Conservation (phyloP, 2,888 invertebrate species). For the Anagyrus pseudococci region DNA sequence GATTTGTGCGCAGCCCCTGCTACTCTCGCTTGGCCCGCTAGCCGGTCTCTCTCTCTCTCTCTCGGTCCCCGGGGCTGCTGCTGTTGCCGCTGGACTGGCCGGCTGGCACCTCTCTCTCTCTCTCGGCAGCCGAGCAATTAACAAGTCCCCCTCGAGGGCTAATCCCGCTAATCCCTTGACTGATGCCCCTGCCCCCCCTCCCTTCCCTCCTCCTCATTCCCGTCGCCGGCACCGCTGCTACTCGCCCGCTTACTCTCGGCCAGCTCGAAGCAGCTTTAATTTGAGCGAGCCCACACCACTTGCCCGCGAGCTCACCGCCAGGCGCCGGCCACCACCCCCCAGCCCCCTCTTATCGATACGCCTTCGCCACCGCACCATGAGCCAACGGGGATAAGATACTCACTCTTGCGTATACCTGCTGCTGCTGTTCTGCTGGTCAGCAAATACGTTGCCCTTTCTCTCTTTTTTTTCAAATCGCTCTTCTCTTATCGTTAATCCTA, state of each 20-base stretch:
- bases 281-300: background rate
- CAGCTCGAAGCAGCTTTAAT: constrained; percentile 3
- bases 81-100: constrained; percentile 27
- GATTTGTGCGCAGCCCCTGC: constrained; percentile 62
- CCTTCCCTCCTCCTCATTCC: constrained; percentile 30
- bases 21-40: constrained; percentile 19
- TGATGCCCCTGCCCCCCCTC: constrained; percentile 50
- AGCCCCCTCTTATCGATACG: too few relatives aligned
- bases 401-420: too few relatives aligned
- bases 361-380: too few relatives aligned
- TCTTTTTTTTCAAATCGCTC: background rate
- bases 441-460: too few relatives aligned
- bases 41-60: constrained; percentile 5
- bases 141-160: constrained; percentile 61
- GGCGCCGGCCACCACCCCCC: too few relatives aligned
- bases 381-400: too few relatives aligned
- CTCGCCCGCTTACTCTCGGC: background rate
- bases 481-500: too few relatives aligned
- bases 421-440: too few relatives aligned
- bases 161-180: constrained; percentile 62
- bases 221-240: constrained; percentile 18
- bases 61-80: constrained; percentile 29
- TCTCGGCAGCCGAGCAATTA: constrained; percentile 56
- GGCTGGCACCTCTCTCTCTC: constrained; percentile 28
- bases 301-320: background rate